Evolutionary conservation across 2,888 invertebrate genomes (phyloP).

Genomic region (Yponomeuta plumbellus): DNA sequence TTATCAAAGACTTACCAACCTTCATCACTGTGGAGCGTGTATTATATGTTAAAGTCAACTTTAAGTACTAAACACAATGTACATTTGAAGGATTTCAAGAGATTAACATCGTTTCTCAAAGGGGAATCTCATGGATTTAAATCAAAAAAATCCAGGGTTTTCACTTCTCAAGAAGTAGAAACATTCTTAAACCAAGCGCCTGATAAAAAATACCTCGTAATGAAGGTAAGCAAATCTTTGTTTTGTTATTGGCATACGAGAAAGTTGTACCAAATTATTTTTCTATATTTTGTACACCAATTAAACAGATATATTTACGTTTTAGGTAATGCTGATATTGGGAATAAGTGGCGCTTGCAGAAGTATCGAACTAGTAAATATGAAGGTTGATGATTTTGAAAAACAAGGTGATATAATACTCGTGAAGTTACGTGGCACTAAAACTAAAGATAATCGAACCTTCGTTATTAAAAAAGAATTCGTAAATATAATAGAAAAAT

Average conservation of each 20-base stretch:
- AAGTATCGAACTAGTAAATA: constrained; percentile 2
- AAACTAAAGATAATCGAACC: constrained; percentile 19
- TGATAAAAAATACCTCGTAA: constrained; percentile 5
- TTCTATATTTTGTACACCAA: background rate
- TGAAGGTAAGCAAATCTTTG: background rate
- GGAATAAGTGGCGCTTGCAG: constrained; percentile 12
- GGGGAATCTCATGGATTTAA: background rate
- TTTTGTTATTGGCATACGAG: background rate
- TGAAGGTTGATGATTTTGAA: constrained; percentile 14
- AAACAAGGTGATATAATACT: constrained; percentile 13
- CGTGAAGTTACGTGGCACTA: constrained; percentile 19
- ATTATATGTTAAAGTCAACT: constrained; percentile 13
- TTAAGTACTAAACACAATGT: constrained; percentile 7
- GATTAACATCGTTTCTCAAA: constrained; percentile 4
- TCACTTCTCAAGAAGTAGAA: background rate
- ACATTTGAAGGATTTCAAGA: background rate
- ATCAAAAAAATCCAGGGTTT: constrained; percentile 6
- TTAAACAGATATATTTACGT: background rate
- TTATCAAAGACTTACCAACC: constrained; percentile 2
- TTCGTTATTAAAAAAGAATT: constrained; percentile 20
- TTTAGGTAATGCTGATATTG: constrained; percentile 14
- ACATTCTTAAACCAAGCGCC: constrained; percentile 8
- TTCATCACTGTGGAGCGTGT: constrained; percentile 4
- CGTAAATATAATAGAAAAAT: constrained; percentile 18
- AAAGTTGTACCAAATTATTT: background rate